Conservation (phyloP, 2,888 invertebrate species). For the Eupithecia insigniata region DNA sequence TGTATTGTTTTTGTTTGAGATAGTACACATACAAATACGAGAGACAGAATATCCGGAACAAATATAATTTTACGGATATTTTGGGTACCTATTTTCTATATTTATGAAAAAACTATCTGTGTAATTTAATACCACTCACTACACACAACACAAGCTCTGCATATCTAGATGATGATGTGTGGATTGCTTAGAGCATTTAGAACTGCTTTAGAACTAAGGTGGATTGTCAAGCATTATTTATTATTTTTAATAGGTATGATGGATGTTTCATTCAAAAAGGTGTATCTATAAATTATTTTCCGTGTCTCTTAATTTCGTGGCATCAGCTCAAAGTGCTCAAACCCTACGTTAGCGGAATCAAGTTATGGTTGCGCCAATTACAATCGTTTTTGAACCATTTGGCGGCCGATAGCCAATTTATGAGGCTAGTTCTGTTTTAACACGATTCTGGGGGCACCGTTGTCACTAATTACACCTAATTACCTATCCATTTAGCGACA, state of each 20-base stretch:
- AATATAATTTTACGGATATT: too few relatives aligned
- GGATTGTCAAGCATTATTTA: too few relatives aligned
- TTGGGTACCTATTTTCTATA: too few relatives aligned
- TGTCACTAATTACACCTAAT: conserved; percentile 41
- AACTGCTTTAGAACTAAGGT: too few relatives aligned
- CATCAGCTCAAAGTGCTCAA: conserved; percentile 80
- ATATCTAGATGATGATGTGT: too few relatives aligned
- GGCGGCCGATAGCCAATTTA: conserved; percentile 78
- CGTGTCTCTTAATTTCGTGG: conserved; percentile 54
- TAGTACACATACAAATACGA: too few relatives aligned
- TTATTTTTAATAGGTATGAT: background rate
- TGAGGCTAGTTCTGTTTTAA: conserved; percentile 59
- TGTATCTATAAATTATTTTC: background rate
- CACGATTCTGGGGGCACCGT: conserved; percentile 48
- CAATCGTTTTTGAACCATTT: conserved; percentile 77
- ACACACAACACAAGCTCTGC: too few relatives aligned
- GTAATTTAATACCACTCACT: too few relatives aligned
- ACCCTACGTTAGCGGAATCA: conserved; percentile 79
- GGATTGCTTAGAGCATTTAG: too few relatives aligned
- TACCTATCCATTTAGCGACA: conserved; percentile 34
- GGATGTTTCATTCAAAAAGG: background rate
- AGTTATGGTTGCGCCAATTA: conserved; percentile 80
- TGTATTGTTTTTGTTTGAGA: too few relatives aligned
- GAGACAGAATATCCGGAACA: too few relatives aligned
- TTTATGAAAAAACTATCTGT: too few relatives aligned